phyloP scores from a whole-genome alignment of 2,797 vertebrate species.

The Melanotaenia maccullochi region DNA sequence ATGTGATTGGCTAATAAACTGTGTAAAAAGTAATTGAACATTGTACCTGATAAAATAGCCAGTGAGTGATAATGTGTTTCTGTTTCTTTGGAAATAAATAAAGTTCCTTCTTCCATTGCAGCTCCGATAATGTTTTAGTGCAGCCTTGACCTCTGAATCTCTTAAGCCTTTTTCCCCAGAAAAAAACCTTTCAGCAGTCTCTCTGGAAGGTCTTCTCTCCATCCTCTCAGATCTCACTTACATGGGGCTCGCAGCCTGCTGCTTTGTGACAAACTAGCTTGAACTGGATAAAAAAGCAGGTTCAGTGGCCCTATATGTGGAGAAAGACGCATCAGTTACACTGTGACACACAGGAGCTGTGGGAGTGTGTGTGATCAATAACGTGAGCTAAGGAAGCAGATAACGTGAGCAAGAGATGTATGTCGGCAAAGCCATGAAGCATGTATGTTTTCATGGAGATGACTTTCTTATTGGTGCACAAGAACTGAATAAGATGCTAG shows the following conservation, averaged over 20 bases:
- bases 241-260: constrained; percentile 34
- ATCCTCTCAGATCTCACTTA: constrained; percentile 45
- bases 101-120: neutral
- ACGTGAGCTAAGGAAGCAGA: constrained; percentile 6
- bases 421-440: neutral
- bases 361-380: constrained; percentile 19
- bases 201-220: constrained; percentile 41
- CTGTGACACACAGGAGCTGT: constrained; percentile 14
- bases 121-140: neutral
- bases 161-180: neutral
- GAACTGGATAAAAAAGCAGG: constrained; percentile 48
- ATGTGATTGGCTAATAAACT: too few species aligned
- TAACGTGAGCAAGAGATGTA: constrained; percentile 31
- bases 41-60: too few species aligned
- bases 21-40: too few species aligned
- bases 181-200: constrained; percentile 25
- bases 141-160: constrained; percentile 39
- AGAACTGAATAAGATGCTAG: neutral
- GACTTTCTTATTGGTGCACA: neutral
- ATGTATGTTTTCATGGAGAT: constrained; percentile 11
- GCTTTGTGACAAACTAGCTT: constrained; percentile 53
- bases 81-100: neutral
- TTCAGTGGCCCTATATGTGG: constrained; percentile 29
- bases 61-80: too few species aligned
- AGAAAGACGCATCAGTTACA: constrained; percentile 46